These are phyloP conservation scores for Pica pica DNA, from an alignment of 2,113 vertebrate species.

Conservation along the genomic window DNA sequence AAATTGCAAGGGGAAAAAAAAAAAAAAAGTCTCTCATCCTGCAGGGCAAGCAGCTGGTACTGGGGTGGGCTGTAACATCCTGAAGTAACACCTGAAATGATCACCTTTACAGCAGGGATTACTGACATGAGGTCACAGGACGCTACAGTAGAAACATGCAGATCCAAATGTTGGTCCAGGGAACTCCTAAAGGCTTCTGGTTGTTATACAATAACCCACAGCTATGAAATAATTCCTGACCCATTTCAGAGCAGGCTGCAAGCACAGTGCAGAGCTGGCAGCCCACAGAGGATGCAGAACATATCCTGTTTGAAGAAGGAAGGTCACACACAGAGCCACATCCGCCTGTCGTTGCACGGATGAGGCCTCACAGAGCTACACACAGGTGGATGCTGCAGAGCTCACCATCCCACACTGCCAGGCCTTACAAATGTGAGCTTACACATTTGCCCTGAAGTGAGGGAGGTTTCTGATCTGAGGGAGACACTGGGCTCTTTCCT, in stretches of 20 bases:
- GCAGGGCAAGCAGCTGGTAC: neutral
- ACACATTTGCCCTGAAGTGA: neutral
- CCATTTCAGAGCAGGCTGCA: neutral
- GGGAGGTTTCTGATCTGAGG: neutral
- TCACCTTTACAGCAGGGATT: neutral
- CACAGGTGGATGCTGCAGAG: neutral
- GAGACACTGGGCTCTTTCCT: neutral
- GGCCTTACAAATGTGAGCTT: neutral
- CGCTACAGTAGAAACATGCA: neutral
- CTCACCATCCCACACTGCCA: neutral
- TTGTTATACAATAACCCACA: neutral
- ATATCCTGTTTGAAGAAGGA: conserved; percentile 1
- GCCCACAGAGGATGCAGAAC: neutral
- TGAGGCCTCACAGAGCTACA: neutral
- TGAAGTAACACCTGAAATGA: neutral
- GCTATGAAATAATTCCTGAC: neutral
- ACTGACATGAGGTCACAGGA: neutral
- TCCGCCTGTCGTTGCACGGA: neutral
- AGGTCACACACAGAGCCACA: neutral
- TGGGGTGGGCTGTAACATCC: neutral
- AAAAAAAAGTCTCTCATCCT: neutral
- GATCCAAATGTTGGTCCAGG: neutral
- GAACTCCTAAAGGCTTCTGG: neutral
- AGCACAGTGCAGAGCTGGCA: neutral
- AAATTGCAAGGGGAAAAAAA: neutral